phyloP scores from a whole-genome alignment of 2,888 invertebrate species.

The Magallana nippona region DNA sequence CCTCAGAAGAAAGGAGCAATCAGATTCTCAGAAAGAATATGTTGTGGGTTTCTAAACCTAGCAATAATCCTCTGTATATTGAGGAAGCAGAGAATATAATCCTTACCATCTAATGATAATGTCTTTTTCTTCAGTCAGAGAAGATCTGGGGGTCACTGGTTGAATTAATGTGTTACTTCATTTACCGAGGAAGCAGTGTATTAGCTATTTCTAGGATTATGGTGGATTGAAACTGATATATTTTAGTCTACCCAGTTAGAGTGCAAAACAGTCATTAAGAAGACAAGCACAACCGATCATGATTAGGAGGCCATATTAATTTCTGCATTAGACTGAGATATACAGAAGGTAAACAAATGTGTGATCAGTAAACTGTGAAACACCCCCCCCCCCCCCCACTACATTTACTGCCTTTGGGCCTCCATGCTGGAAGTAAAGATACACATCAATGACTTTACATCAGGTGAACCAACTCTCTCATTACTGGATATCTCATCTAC shows the following conservation, averaged over 20 bases:
- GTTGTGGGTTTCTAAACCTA: neutral
- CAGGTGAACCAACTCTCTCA: constrained; percentile 32
- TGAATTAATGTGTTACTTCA: constrained; percentile 5
- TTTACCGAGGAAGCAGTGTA: neutral
- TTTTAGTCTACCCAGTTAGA: neutral
- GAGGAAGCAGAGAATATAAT: constrained; percentile 6
- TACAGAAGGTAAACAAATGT: no score
- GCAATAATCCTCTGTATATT: constrained; percentile 20
- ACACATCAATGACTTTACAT: constrained; percentile 30
- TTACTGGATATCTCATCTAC: neutral
- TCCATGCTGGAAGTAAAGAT: constrained; percentile 26
- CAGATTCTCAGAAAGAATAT: neutral
- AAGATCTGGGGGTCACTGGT: neutral
- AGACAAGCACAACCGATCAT: no score
- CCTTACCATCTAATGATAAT: constrained; percentile 17
- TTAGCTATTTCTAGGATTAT: neutral
- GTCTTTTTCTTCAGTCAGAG: constrained; percentile 1
- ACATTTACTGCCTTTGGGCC: neutral
- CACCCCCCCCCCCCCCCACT: neutral
- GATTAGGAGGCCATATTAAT: no score
- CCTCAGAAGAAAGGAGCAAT: neutral
- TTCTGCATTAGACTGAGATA: no score
- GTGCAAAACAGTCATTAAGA: no score
- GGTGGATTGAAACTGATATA: neutral
- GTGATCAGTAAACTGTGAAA: no score